Percentiles rank a stretch among this genome's conserved stretches.
Evolutionary conservation across 2,113 vertebrate species (phyloP).

Genomic region (Deroptyus accipitrinus): DNA sequence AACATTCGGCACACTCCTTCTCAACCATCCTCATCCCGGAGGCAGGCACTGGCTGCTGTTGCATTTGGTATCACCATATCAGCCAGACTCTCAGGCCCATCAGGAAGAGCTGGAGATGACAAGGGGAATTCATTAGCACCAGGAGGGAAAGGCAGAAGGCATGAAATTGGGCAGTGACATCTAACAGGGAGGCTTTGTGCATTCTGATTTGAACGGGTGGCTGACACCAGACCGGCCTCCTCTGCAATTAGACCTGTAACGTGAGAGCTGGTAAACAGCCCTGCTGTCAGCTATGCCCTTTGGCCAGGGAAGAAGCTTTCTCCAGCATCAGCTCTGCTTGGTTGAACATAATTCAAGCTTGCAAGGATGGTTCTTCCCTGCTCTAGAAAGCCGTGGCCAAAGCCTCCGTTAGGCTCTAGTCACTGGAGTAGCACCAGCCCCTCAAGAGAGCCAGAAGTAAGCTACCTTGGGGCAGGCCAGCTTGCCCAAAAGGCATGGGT

Average conservation of each 20-base stretch:
- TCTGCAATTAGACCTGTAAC: constrained; percentile 51
- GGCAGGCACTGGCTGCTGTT: neutral
- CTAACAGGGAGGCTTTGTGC: neutral
- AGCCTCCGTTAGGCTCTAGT: neutral
- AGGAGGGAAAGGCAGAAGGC: constrained; percentile 19
- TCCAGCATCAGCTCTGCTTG: constrained; percentile 13
- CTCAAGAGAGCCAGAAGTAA: neutral
- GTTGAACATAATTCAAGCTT: neutral
- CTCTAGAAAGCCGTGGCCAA: neutral
- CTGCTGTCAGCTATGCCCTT: neutral
- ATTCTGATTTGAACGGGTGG: neutral
- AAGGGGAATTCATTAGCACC: neutral
- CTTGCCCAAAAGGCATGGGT: neutral
- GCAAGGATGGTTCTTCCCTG: neutral
- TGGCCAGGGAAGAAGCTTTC: constrained; percentile 3
- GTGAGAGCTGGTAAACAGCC: constrained; percentile 56
- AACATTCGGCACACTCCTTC: neutral
- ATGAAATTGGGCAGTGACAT: neutral
- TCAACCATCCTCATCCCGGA: neutral
- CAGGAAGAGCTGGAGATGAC: neutral
- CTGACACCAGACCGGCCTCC: constrained; percentile 37
- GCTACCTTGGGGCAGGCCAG: neutral
- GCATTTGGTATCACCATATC: neutral
- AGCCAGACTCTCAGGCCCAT: neutral
- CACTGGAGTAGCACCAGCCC: neutral